A percentile compares a stretch with the other conserved stretches of the same genome.
Conservation (phyloP, 2,797 vertebrate species). For the Prionace glauca region DNA sequence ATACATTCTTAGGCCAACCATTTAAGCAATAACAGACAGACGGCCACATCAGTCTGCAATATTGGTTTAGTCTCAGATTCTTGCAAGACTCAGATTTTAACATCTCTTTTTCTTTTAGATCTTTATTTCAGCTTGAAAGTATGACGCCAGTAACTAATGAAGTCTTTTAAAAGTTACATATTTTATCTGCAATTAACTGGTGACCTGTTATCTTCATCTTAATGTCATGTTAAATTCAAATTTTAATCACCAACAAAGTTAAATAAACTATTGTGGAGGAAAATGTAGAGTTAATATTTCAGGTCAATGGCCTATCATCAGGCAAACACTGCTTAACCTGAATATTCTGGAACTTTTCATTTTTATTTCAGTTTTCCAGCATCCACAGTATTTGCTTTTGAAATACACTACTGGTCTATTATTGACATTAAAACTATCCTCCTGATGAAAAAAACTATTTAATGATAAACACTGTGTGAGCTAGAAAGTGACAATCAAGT, state of each 20-base stretch:
- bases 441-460: background rate
- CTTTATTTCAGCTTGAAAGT: background rate
- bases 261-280: background rate
- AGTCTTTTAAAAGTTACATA: background rate
- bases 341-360: background rate
- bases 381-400: background rate
- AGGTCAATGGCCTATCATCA: background rate
- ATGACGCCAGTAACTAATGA: background rate
- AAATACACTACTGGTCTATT: background rate
- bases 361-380: background rate
- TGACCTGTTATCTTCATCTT: background rate
- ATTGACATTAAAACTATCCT: background rate
- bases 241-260: background rate
- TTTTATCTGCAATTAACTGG: background rate
- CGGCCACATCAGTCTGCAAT: background rate
- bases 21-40: constrained; percentile 37
- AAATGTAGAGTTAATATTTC: background rate
- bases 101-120: background rate
- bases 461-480: background rate
- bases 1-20: constrained; percentile 28
- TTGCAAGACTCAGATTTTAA: constrained; percentile 4
- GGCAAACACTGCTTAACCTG: background rate
- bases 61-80: background rate
- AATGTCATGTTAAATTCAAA: background rate
- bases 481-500: background rate